Conservation (phyloP, 1,140 invertebrate genomes). For the Sarcophaga peregrina region DNA sequence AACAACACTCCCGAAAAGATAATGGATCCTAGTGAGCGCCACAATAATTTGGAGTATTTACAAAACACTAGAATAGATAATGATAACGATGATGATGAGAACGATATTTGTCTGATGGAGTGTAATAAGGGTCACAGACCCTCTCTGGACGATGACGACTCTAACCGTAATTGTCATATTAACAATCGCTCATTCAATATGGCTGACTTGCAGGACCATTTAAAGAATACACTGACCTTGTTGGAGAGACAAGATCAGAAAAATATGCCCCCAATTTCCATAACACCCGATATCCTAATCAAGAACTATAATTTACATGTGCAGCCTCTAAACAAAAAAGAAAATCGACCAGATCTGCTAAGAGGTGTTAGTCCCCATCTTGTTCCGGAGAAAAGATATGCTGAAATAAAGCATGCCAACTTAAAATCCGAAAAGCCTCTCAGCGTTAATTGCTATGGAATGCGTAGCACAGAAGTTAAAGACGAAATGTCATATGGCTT, state of each 20-base stretch:
- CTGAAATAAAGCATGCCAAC: not conserved
- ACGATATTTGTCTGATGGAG: constrained; percentile 13
- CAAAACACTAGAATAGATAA: not conserved
- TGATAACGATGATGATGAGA: not conserved
- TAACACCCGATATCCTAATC: constrained; percentile 51
- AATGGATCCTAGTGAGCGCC: constrained; percentile 43
- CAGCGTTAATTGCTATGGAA: not conserved
- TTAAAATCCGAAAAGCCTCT: not conserved
- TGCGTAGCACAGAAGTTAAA: not conserved
- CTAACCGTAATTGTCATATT: constrained; percentile 38
- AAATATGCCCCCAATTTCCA: constrained; percentile 21
- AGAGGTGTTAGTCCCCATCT: constrained; percentile 45
- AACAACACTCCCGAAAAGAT: constrained; percentile 48
- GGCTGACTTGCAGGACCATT: constrained; percentile 21
- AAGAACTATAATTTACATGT: constrained; percentile 45
- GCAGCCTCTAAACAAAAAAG: constrained; percentile 12
- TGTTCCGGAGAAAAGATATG: constrained; percentile 4
- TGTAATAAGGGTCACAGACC: constrained; percentile 28
- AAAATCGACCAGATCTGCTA: constrained; percentile 49
- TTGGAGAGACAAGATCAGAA: not conserved
- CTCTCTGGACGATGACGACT: constrained; percentile 19
- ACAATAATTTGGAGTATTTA: constrained; percentile 15
- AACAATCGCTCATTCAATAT: not conserved
- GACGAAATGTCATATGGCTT: constrained; percentile 45
- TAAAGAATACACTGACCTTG: constrained; percentile 27